A percentile compares a stretch with the other conserved stretches of the same genome.
These are phyloP conservation scores for Rhinogobio ventralis DNA, from an alignment of 2,797 vertebrate genomes.

Conservation along the genomic window DNA sequence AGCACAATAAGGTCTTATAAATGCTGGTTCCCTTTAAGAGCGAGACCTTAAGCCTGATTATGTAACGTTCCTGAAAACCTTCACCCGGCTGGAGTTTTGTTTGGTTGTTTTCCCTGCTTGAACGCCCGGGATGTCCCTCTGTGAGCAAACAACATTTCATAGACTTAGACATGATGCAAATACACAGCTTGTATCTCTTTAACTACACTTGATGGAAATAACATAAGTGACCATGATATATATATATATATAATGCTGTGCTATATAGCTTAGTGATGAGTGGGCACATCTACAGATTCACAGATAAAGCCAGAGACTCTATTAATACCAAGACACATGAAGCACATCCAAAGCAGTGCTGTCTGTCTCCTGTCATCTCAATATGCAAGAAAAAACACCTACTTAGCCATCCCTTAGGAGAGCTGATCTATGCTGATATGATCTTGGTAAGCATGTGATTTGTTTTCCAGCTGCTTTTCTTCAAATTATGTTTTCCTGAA, in stretches of 20 bases:
- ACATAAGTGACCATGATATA: not conserved
- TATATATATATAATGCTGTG: not conserved
- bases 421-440: not conserved
- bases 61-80: slow-evolving; percentile 14
- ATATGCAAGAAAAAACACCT: not conserved
- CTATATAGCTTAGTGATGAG: not conserved
- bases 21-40: not conserved
- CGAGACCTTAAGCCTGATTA: slow-evolving; percentile 21
- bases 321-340: slow-evolving; percentile 2
- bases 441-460: not conserved
- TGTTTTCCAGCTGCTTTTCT: not conserved
- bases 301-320: not conserved
- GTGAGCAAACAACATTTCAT: not conserved
- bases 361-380: not conserved
- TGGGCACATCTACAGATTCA: slow-evolving; percentile 14
- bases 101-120: slow-evolving; percentile 20
- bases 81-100: slow-evolving; percentile 19
- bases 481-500: not conserved
- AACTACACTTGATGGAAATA: not conserved
- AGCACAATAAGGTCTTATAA: not conserved
- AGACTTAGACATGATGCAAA: not conserved
- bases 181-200: not conserved
- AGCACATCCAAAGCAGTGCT: not conserved
- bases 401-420: not conserved
- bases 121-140: not conserved